Conservation (phyloP, 2,113 vertebrate species). For the Ceyx cyanopectus region DNA sequence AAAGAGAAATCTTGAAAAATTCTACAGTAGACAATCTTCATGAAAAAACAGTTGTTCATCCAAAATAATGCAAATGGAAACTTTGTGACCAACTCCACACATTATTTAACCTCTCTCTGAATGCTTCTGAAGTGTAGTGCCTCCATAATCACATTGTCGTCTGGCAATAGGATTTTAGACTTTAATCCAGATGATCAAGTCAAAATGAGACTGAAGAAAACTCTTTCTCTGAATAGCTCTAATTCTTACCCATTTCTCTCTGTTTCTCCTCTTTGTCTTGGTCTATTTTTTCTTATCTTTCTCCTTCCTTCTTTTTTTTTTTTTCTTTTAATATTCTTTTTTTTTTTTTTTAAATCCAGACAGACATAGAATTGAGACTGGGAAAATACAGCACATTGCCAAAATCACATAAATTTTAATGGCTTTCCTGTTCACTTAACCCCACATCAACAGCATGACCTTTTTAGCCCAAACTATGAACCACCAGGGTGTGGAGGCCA, state of each 20-base stretch:
- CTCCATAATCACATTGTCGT: not conserved
- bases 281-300: too few species aligned
- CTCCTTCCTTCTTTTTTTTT: too few species aligned
- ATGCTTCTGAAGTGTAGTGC: not conserved
- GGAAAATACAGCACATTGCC: constrained; percentile 58
- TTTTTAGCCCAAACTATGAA: constrained; percentile 47
- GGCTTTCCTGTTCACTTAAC: constrained; percentile 75
- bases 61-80: not conserved
- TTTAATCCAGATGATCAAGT: not conserved
- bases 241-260: not conserved
- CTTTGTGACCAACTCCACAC: not conserved
- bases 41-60: not conserved
- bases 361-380: not conserved
- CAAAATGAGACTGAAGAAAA: not conserved
- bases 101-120: not conserved
- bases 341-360: not conserved
- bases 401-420: constrained; percentile 71
- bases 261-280: not conserved
- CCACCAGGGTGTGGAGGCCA: constrained; percentile 65
- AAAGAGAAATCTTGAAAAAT: not conserved
- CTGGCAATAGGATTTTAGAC: not conserved
- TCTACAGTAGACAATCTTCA: not conserved
- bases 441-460: constrained; percentile 52
- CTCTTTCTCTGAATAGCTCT: not conserved
- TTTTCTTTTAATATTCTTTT: not conserved